Evolutionary conservation across 2,797 vertebrate species (phyloP), one percentile per base, ranked within the genome.

Genomic region (Atherinosoma microstoma): DNA sequence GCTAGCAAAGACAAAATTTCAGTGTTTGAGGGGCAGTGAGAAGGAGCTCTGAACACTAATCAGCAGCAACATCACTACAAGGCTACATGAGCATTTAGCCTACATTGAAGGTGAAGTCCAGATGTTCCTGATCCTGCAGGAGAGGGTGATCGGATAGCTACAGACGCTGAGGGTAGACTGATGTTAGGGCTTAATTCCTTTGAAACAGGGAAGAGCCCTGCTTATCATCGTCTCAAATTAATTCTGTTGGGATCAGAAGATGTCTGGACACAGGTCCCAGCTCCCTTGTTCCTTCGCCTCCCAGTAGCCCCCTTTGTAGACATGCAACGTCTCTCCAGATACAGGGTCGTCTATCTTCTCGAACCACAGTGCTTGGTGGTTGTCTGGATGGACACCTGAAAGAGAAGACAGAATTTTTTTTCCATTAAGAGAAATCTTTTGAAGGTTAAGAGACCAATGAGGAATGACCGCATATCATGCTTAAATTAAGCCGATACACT

Each of bases 251-350:
- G 60, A 72, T 95, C 85, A 98, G 94, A 97, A 99, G 89, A 99
- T 97, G 76, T 98, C 95, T 0, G 97, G 96, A 84, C 98, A 98
- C 67, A 82, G 35, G 72, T 85, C 93, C 98, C 98, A 99, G 91
- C 82, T 89, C 84, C 96, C 95, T 63, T 94, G 94, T 4, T 98
- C 97, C 82, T 99, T 99, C 51, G 95, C 91, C 83, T 98, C 97
- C 98, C 98, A 99, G 93, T 99, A 99, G 1, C 96, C 97, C 0
- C 97, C 97, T 61, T 90, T 95, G 92, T 97, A 99, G 89, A 98
- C 80, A 10, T 99, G 96, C 1, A 95, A 87, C 64, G 94, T 72
- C 89, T 99, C 97, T 89, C 96, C 96, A 0, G 97, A 97, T 12
- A 84, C 84, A 0, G 94, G 92, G 79, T 99, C 97, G 35, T 96